A percentile compares a stretch with the other conserved stretches of the same genome.
Evolutionary conservation across 2,797 vertebrate species (phyloP).

Genomic region (Sebastes vulpes): DNA sequence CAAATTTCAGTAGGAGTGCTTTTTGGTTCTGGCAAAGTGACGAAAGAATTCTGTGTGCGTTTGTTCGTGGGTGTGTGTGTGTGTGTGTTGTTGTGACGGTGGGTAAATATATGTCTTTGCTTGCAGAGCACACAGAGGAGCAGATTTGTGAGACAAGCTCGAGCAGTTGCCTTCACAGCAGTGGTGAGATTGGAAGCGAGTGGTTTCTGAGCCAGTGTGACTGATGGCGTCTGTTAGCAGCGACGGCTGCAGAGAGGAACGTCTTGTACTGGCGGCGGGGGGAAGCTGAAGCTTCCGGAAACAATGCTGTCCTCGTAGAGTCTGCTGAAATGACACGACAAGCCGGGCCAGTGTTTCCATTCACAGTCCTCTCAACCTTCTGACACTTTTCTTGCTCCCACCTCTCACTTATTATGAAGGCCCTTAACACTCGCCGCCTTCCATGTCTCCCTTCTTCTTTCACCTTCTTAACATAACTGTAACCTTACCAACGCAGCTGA

Average conservation of each 20-base stretch:
- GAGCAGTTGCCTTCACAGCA: slow-evolving; percentile 84
- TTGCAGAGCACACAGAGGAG: slow-evolving; percentile 76
- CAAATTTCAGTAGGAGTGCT: slow-evolving; percentile 44
- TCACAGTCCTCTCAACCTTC: slow-evolving; percentile 58
- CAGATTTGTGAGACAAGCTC: slow-evolving; percentile 82
- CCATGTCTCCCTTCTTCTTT: slow-evolving; percentile 38
- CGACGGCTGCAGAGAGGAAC: slow-evolving; percentile 63
- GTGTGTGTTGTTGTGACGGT: slow-evolving; percentile 44
- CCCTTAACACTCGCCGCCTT: slow-evolving; percentile 45
- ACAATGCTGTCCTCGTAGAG: slow-evolving; percentile 45
- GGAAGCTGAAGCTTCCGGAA: slow-evolving; percentile 59
- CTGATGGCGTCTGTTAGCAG: slow-evolving; percentile 79
- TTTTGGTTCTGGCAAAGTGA: slow-evolving; percentile 60
- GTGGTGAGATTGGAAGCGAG: slow-evolving; percentile 79
- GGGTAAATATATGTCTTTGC: slow-evolving; percentile 76
- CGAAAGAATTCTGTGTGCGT: slow-evolving; percentile 26
- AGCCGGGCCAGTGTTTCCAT: slow-evolving; percentile 68
- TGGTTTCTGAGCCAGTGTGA: slow-evolving; percentile 77
- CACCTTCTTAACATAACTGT: slow-evolving; percentile 41
- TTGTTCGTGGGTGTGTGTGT: slow-evolving; percentile 21
- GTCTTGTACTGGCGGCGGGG: slow-evolving; percentile 64
- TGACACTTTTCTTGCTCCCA: slow-evolving; percentile 55
- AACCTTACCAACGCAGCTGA: background rate
- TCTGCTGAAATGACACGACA: slow-evolving; percentile 61
- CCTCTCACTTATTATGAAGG: slow-evolving; percentile 70